Conservation (phyloP, 2,888 invertebrate genomes). For the Isoperla grammatica region DNA sequence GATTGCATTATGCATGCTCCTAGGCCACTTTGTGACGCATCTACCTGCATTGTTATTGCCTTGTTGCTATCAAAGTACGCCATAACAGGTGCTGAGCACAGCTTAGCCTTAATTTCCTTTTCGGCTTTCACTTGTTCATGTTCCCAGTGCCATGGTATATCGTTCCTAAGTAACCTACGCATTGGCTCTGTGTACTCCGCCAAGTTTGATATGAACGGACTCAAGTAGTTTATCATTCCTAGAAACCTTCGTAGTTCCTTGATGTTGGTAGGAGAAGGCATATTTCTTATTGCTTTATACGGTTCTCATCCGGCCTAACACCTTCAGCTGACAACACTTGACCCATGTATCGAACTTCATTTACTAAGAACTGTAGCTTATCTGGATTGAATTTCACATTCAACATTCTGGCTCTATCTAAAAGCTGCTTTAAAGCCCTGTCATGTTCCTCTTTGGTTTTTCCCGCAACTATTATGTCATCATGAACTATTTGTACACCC, state of each 20-base stretch:
- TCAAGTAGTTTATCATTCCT: slow-evolving; percentile 16
- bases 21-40: slow-evolving; percentile 34
- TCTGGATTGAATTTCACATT: slow-evolving; percentile 11
- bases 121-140: slow-evolving; percentile 17
- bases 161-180: slow-evolving; percentile 16
- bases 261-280: neutral
- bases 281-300: neutral
- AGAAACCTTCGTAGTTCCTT: slow-evolving; percentile 6
- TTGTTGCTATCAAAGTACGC: slow-evolving; percentile 21
- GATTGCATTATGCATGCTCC: slow-evolving; percentile 39
- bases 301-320: neutral
- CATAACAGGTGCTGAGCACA: slow-evolving; percentile 22
- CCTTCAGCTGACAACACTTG: neutral
- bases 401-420: neutral
- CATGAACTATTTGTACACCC: slow-evolving; percentile 18
- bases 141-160: neutral
- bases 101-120: slow-evolving; percentile 18
- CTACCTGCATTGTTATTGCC: slow-evolving; percentile 24
- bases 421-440: slow-evolving; percentile 13
- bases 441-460: slow-evolving; percentile 22
- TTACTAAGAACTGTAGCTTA: neutral
- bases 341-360: neutral
- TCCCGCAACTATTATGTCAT: slow-evolving; percentile 25
- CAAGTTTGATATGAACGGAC: neutral
- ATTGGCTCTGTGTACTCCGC: slow-evolving; percentile 15